phyloP scores from a whole-genome alignment of 2,797 vertebrate genomes.

The Notolabrus celidotus region DNA sequence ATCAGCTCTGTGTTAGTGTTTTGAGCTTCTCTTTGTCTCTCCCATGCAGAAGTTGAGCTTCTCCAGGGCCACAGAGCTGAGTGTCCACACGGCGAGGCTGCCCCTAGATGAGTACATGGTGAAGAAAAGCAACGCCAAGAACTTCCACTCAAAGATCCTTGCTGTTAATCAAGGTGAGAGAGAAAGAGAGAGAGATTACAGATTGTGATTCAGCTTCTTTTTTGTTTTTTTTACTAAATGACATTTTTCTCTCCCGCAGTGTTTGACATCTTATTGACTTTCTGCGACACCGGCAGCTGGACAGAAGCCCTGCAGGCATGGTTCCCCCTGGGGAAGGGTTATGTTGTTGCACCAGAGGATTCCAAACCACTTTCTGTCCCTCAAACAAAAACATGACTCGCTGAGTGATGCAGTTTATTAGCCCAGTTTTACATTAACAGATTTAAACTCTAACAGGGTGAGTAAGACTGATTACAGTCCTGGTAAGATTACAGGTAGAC shows the following conservation, averaged over 20 bases:
- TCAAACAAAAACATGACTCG: neutral
- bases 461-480: neutral
- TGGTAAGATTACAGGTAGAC: no score
- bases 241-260: slow-evolving; percentile 77
- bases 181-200: neutral
- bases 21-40: neutral
- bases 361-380: neutral
- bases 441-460: no score
- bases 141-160: slow-evolving; percentile 92
- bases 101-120: slow-evolving; percentile 94
- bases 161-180: slow-evolving; percentile 92
- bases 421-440: no score
- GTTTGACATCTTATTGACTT: slow-evolving; percentile 89
- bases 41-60: slow-evolving; percentile 88
- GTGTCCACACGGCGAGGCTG: slow-evolving; percentile 85
- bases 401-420: neutral
- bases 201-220: rapidly evolving
- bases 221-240: neutral
- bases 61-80: slow-evolving; percentile 84
- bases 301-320: slow-evolving; percentile 86
- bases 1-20: no score
- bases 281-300: slow-evolving; percentile 88
- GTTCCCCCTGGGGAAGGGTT: slow-evolving; percentile 92
- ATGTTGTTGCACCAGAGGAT: slow-evolving; percentile 53
- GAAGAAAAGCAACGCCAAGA: slow-evolving; percentile 87